Percentiles rank a stretch among this genome's conserved stretches.
phyloP scores from a whole-genome alignment of 2,888 invertebrate species.

The Drosophila tripunctata region DNA sequence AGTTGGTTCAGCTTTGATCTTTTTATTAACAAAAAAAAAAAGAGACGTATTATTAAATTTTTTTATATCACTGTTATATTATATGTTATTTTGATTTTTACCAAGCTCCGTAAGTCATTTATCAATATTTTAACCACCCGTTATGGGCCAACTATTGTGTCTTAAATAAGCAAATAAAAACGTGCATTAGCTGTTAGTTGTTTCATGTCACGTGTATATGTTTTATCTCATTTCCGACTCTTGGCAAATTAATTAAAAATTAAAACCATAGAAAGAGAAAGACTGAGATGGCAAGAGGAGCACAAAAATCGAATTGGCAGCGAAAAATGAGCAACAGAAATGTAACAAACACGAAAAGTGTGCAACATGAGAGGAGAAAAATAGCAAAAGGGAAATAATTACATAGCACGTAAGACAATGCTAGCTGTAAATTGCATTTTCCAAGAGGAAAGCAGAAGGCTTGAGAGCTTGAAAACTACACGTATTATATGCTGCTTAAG shows the following conservation, averaged over 20 bases:
- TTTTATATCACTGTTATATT: no score
- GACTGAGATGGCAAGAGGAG: background rate
- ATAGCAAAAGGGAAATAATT: conserved; percentile 58
- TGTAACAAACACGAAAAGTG: conserved; percentile 6
- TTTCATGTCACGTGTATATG: conserved; percentile 24
- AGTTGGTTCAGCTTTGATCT: no score
- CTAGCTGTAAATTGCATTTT: conserved; percentile 66
- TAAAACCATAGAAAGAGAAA: background rate
- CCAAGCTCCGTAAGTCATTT: no score
- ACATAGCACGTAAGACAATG: conserved; percentile 55
- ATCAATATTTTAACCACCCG: no score
- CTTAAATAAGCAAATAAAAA: conserved; percentile 10
- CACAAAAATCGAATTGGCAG: conserved; percentile 15
- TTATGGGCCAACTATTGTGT: no score
- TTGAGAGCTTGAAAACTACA: conserved; percentile 28
- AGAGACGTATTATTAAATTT: no score
- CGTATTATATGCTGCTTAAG: conserved; percentile 64
- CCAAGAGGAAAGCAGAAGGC: conserved; percentile 2
- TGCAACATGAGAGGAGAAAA: conserved; percentile 1
- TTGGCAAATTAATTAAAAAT: conserved; percentile 43
- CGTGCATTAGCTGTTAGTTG: background rate
- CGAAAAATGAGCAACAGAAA: conserved; percentile 1
- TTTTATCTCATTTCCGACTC: conserved; percentile 38
- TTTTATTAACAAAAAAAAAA: no score
- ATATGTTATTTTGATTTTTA: no score